Conservation (phyloP, 2,797 vertebrate genomes). For the Tokudaia tokunoshimensis region DNA sequence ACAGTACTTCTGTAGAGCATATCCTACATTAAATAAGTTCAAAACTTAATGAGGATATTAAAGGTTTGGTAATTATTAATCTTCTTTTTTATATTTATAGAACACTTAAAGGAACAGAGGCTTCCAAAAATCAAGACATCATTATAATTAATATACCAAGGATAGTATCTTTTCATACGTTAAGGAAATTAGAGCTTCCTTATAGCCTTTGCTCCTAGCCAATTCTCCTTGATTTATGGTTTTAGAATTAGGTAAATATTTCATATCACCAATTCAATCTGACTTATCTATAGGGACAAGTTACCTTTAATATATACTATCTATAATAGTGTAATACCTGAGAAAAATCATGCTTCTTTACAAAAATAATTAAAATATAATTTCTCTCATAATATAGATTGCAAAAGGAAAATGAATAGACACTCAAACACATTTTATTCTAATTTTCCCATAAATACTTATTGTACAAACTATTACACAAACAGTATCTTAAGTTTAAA, state of each 20-base stretch:
- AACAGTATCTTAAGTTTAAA: background rate
- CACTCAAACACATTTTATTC: background rate
- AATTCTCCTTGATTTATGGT: background rate
- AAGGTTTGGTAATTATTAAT: background rate
- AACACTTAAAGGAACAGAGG: background rate
- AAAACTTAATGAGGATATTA: background rate
- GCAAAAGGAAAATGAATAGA: background rate
- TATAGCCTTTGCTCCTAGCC: slow-evolving; percentile 1
- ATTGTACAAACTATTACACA: background rate
- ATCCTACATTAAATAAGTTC: background rate
- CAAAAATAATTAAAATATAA: background rate
- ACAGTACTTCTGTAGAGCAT: background rate
- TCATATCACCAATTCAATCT: slow-evolving; percentile 33
- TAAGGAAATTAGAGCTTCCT: slow-evolving; percentile 45
- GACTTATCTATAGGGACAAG: background rate
- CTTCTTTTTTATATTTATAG: background rate
- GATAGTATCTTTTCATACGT: slow-evolving; percentile 7
- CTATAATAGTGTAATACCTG: background rate
- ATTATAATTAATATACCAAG: background rate
- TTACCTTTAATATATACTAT: slow-evolving; percentile 39
- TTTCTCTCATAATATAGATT: background rate
- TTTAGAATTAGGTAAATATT: slow-evolving; percentile 58
- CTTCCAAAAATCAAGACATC: background rate
- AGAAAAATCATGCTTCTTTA: background rate
- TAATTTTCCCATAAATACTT: background rate